Conservation (phyloP, 2,113 vertebrate species). For the Barbus barbus region DNA sequence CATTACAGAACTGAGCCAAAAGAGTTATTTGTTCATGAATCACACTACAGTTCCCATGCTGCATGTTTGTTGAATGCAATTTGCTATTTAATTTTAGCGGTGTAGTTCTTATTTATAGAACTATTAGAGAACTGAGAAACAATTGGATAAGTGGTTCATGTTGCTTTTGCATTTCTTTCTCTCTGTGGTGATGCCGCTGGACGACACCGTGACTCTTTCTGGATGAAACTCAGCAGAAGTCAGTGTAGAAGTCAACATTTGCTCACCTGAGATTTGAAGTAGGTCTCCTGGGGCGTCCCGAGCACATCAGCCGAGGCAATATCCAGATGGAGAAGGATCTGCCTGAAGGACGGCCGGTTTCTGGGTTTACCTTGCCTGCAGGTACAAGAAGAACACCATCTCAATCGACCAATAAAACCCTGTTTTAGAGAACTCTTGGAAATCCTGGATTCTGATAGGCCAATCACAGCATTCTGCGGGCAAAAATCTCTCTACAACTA, state of each 20-base stretch:
- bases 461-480: not conserved
- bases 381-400: not conserved
- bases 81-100: not conserved
- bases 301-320: conserved; percentile 93
- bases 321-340: conserved; percentile 96
- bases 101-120: not conserved
- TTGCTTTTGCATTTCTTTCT: not conserved
- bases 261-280: conserved; percentile 97
- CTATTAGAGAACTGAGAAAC: not conserved
- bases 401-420: not conserved
- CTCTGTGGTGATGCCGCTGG: not conserved
- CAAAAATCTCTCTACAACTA: no score
- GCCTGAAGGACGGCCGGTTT: conserved; percentile 94
- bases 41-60: not conserved
- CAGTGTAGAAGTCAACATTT: not conserved
- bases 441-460: not conserved
- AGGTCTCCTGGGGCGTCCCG: conserved; percentile 95
- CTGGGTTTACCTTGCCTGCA: conserved; percentile 95
- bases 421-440: not conserved
- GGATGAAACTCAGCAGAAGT: not conserved
- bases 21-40: not conserved
- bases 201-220: not conserved
- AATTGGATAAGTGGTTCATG: not conserved
- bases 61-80: not conserved
- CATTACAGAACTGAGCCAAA: not conserved